Base-by-base conservation (phyloP, 2,797 vertebrate species). In the Bradypus variegatus region DNA sequence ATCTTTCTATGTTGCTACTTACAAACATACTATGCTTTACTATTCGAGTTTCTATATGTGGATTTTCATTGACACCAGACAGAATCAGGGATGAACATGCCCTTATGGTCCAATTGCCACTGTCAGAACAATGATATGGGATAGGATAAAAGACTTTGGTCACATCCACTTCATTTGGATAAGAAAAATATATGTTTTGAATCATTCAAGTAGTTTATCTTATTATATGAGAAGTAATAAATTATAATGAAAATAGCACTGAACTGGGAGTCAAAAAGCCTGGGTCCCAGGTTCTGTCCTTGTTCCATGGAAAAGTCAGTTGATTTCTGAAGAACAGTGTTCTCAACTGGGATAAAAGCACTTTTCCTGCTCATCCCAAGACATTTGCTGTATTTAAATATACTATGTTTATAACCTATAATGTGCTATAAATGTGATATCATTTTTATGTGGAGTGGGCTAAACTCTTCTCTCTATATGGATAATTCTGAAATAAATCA, bases 161-260 rank as follows among this genome's bases (percentile, higher is more conserved):
- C 25, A 89, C 83, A 38, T 82, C 58, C 41, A 81, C 19, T 87
- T 94, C 75, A 77, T 70, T 73, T 88, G 58, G 58, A n/a, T 88
- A 78, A 73, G 50, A 73, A 79, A 92, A 85, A 90, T 73, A 29
- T 84, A 79, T 64, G 73, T 76, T 86, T 84, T 31, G 93, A 89
- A 70, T 64, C 36, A 93, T 89, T 93, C 70, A 79, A 88, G 48
- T 92, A 89, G 60, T 78, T 91, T 91, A 33, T 93, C 81, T 88
- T 89, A 33, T 89, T 60, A 81, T 19, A 78, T 18, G 73, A 36
- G 55, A 92, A 31, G 69, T 16, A 86, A 64, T 78, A n/a, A 53
- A 65, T 53, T 90, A 73, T 19, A 48, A 5, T 94, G 75, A 89
- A 90, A 91, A 92, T 55, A 88, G 69, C 65, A 69, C 33, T 79